A percentile compares a stretch with the other conserved stretches of the same genome.
These are phyloP conservation scores for Aradus depressus DNA, from an alignment of 2,888 invertebrate genomes.

Conservation along the genomic window DNA sequence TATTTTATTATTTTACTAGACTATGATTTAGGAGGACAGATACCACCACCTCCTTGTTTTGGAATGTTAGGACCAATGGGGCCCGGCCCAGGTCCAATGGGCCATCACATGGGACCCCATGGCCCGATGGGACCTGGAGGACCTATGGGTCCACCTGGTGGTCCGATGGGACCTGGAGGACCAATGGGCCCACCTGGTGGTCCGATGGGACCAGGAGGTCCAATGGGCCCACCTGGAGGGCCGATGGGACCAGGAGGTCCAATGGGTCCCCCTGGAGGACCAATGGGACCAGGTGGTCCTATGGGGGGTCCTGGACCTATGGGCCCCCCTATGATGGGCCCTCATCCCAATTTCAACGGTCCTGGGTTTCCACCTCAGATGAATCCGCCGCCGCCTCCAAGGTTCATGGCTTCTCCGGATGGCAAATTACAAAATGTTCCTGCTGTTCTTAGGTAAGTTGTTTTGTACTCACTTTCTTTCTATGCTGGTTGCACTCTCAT, in stretches of 20 bases:
- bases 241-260: constrained; percentile 19
- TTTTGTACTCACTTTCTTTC: background rate
- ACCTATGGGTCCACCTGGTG: background rate
- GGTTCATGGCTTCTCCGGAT: constrained; percentile 6
- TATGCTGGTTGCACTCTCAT: background rate
- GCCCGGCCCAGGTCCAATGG: constrained; percentile 7
- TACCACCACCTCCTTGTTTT: constrained; percentile 24
- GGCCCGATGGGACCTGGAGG: constrained; percentile 25
- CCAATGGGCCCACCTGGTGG: constrained; percentile 9
- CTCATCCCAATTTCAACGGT: constrained; percentile 7
- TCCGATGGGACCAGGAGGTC: constrained; percentile 18
- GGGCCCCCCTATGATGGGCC: constrained; percentile 9
- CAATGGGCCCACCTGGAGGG: constrained; percentile 23
- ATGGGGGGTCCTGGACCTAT: constrained; percentile 25
- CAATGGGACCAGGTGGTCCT: constrained; percentile 18
- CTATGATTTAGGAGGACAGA: background rate
- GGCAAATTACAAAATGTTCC: constrained; percentile 23
- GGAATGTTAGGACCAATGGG: constrained; percentile 25
- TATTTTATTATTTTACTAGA: constrained; percentile 4
- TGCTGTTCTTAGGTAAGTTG: constrained; percentile 24
- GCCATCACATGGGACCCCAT: background rate
- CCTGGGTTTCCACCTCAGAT: constrained; percentile 5
- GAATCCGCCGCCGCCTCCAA: constrained; percentile 2
- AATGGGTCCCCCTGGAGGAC: constrained; percentile 23
- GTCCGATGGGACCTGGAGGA: constrained; percentile 10